Evolutionary conservation across 1,140 invertebrate species (phyloP).

Genomic region (Sycophaga agraensis): DNA sequence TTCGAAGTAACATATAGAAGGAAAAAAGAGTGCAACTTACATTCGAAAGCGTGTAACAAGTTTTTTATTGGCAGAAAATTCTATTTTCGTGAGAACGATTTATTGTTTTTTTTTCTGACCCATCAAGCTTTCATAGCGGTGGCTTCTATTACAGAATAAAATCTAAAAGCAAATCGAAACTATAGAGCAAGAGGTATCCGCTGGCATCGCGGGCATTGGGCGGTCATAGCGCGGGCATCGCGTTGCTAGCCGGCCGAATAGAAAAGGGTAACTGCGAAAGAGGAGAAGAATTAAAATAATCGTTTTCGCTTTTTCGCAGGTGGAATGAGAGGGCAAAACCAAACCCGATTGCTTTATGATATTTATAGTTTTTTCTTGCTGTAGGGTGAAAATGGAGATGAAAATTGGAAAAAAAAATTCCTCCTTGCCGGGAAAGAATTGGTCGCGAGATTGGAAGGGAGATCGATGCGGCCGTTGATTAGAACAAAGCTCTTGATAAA

Average conservation of each 20-base stretch:
- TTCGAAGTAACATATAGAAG: not conserved
- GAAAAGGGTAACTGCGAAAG: slow-evolving; percentile 2
- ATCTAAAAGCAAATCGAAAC: slow-evolving; percentile 3
- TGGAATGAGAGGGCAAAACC: too few species aligned
- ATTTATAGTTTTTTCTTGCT: too few species aligned
- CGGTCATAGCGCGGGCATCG: too few species aligned
- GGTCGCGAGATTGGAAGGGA: too few species aligned
- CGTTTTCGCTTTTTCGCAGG: not conserved
- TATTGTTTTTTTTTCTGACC: slow-evolving; percentile 18
- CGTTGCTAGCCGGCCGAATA: not conserved
- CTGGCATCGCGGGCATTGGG: too few species aligned
- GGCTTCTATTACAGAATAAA: slow-evolving; percentile 6
- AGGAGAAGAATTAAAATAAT: slow-evolving; percentile 16
- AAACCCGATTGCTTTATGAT: too few species aligned
- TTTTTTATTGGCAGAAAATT: slow-evolving; percentile 6
- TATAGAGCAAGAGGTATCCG: not conserved
- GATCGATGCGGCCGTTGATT: too few species aligned
- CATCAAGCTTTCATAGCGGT: not conserved
- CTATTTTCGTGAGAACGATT: slow-evolving; percentile 3
- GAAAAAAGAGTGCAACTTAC: not conserved
- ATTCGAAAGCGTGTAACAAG: not conserved
- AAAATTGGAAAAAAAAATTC: too few species aligned
- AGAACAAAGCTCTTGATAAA: too few species aligned
- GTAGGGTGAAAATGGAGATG: too few species aligned
- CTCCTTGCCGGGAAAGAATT: too few species aligned